Percentiles rank a stretch among this genome's conserved stretches.
Evolutionary conservation across 2,113 vertebrate species (phyloP).

Genomic region (Actinemys pallida): DNA sequence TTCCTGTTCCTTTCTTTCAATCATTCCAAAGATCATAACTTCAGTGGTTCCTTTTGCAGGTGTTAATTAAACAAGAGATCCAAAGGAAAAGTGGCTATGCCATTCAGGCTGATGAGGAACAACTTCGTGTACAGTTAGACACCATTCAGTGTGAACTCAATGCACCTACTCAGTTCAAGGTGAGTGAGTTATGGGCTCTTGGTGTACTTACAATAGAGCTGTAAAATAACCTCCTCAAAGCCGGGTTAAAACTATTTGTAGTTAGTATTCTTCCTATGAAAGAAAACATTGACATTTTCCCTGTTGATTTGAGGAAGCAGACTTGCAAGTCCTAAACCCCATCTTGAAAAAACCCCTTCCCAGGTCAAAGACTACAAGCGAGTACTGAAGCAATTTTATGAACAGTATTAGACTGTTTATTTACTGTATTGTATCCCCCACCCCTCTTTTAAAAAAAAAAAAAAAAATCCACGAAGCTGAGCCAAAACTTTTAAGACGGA

Average conservation of each 20-base stretch:
- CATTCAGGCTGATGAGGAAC: constrained; percentile 97
- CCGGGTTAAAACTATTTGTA: accelerated
- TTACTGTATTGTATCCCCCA: background rate
- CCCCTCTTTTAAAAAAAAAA: background rate
- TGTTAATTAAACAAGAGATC: constrained; percentile 97
- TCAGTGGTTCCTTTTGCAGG: constrained; percentile 76
- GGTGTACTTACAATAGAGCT: background rate
- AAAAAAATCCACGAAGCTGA: background rate
- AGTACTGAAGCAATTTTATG: background rate
- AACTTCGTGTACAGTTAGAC: constrained; percentile 95
- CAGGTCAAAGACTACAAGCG: background rate
- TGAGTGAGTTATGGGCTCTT: constrained; percentile 32
- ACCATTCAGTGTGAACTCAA: constrained; percentile 98
- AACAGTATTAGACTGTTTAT: background rate
- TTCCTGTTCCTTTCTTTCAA: background rate
- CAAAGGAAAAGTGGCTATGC: constrained; percentile 97
- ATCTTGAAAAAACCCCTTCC: background rate
- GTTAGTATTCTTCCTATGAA: no score
- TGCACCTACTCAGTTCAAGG: constrained; percentile 98
- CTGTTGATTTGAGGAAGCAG: background rate
- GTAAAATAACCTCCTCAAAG: background rate
- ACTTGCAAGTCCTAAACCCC: background rate
- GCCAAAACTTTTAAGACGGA: accelerated
- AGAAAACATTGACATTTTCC: background rate
- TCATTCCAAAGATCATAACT: background rate